A percentile compares a stretch with the other conserved stretches of the same genome.
Conservation (phyloP, 2,888 invertebrate species). For the Antitype chi region DNA sequence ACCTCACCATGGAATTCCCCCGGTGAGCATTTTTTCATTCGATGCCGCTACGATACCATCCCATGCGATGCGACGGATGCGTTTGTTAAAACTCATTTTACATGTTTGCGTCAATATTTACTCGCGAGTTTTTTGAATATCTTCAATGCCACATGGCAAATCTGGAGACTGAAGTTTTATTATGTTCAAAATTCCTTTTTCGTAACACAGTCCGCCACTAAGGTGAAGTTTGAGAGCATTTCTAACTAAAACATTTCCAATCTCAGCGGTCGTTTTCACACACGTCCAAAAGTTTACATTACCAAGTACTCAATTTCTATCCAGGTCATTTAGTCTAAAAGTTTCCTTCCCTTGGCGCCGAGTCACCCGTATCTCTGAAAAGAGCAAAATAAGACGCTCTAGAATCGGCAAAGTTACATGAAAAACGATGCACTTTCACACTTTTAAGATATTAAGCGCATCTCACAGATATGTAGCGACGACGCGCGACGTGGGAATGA, state of each 20-base stretch:
- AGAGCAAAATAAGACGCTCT: constrained; percentile 75
- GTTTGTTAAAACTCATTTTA: constrained; percentile 54
- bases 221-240: constrained; percentile 51
- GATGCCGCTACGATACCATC: constrained; percentile 65
- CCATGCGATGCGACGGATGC: constrained; percentile 63
- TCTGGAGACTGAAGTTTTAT: constrained; percentile 11
- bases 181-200: constrained; percentile 37
- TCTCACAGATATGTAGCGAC: constrained; percentile 73
- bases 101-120: constrained; percentile 34
- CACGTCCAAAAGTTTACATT: constrained; percentile 68
- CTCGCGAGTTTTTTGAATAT: constrained; percentile 30
- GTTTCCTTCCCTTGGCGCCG: constrained; percentile 78
- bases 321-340: constrained; percentile 84
- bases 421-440: constrained; percentile 81
- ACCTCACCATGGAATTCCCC: constrained; percentile 85
- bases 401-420: constrained; percentile 79
- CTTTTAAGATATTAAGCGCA: constrained; percentile 74
- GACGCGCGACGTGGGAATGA: constrained; percentile 76
- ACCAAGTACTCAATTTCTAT: constrained; percentile 78
- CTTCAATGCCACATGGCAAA: constrained; percentile 28
- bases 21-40: constrained; percentile 80
- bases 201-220: constrained; percentile 23
- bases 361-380: constrained; percentile 68
- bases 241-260: constrained; percentile 62
- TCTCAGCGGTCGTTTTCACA: constrained; percentile 64